Evolutionary conservation across 30 jellyfish, hydroid and myxozoan species (phyloP).

Genomic region (Aurelia aurita complex sp. Pacific): DNA sequence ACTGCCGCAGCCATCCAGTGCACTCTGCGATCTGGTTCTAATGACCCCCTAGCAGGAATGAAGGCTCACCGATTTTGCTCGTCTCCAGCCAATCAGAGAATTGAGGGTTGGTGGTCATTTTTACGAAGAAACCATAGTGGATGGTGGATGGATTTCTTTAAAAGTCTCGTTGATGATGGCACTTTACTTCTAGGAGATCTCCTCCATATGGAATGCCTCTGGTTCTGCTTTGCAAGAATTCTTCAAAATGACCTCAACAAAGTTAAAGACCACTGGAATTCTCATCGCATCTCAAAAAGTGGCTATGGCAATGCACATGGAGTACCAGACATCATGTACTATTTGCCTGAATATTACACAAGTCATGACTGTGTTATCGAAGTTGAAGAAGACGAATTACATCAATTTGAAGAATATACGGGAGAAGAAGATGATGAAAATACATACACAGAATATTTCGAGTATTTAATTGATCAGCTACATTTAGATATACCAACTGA

Average conservation of each 20-base stretch:
- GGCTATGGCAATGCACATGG: constrained; percentile 29
- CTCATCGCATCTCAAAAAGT: constrained; percentile 19
- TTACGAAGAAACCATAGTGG: constrained; percentile 22
- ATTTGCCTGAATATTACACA: constrained; percentile 27
- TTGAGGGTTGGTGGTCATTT: constrained; percentile 60
- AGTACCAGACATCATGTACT: constrained; percentile 36
- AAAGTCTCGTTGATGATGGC: constrained; percentile 21
- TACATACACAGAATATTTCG: constrained; percentile 22
- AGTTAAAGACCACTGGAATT: constrained; percentile 45
- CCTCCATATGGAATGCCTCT: constrained; percentile 29
- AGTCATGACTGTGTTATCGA: constrained; percentile 5
- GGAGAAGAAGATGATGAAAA: constrained; percentile 9
- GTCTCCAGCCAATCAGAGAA: constrained; percentile 50
- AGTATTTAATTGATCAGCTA: constrained; percentile 17
- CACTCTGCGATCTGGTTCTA: not conserved
- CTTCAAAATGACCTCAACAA: constrained; percentile 40
- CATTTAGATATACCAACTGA: constrained; percentile 1
- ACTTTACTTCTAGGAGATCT: constrained; percentile 20
- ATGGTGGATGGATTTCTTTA: constrained; percentile 42
- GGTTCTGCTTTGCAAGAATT: constrained; percentile 31
- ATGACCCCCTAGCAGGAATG: constrained; percentile 10
- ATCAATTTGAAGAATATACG: constrained; percentile 1
- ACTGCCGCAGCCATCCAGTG: constrained; percentile 36
- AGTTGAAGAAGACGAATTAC: constrained; percentile 30
- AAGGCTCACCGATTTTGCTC: constrained; percentile 28